phyloP scores from a whole-genome alignment of 2,113 vertebrate species.

The Neodon shergylaensis region DNA sequence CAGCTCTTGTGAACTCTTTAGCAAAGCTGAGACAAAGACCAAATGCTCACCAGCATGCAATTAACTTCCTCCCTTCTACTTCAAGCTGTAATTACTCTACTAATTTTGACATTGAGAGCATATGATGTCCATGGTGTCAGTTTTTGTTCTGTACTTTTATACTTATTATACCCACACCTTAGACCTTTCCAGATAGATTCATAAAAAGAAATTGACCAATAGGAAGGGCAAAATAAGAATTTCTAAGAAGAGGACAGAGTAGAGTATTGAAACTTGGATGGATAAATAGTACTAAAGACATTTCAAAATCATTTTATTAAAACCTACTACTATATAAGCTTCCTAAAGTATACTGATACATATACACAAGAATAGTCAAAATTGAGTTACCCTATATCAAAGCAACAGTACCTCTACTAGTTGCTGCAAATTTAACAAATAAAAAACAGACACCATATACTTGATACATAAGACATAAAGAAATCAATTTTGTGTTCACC shows the following conservation, averaged over 20 bases:
- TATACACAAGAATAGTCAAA: background rate
- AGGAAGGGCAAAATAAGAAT: background rate
- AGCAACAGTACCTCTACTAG: background rate
- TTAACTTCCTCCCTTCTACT: no score
- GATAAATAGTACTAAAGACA: background rate
- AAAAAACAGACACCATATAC: background rate
- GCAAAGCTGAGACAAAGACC: background rate
- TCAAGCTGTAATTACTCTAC: background rate
- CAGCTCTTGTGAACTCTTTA: background rate
- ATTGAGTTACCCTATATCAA: background rate
- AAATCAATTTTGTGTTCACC: background rate
- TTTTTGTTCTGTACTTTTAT: background rate
- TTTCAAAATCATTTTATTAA: background rate
- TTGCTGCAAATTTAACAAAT: background rate
- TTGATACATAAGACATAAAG: background rate
- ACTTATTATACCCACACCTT: background rate
- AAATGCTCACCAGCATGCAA: background rate
- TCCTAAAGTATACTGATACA: background rate
- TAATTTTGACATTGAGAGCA: background rate
- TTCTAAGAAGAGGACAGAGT: background rate
- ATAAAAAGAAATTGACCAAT: background rate
- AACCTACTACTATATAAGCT: background rate
- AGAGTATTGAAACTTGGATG: background rate
- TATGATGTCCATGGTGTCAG: fast-evolving
- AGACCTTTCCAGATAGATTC: background rate